A percentile compares a stretch with the other conserved stretches of the same genome.
Evolutionary conservation across 2,888 invertebrate genomes (phyloP).

Genomic region (Bruchidius siliquastri): DNA sequence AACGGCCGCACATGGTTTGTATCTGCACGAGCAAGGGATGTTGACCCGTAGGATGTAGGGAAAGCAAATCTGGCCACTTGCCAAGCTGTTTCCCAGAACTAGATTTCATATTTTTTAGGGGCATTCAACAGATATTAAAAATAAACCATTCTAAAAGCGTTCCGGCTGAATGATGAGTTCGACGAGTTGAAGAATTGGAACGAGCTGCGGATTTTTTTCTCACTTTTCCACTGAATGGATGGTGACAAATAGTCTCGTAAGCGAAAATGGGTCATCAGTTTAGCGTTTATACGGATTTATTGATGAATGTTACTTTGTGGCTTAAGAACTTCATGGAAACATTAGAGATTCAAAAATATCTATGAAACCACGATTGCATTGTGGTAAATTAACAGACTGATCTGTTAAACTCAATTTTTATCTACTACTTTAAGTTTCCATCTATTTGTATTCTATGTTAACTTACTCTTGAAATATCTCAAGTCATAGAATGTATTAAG

Average conservation of each 20-base stretch:
- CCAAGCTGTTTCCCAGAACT: background rate
- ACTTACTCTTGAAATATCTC: no score
- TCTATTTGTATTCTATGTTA: no score
- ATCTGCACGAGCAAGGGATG: background rate
- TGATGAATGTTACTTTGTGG: no score
- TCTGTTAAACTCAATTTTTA: no score
- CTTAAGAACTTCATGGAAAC: no score
- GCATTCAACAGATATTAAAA: background rate
- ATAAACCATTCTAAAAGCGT: background rate
- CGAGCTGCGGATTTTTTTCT: background rate
- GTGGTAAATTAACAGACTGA: no score
- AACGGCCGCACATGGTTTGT: background rate
- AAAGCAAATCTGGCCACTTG: background rate
- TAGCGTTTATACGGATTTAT: no score
- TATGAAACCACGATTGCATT: no score
- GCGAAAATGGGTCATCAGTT: background rate
- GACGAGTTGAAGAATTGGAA: background rate
- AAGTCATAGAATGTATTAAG: no score
- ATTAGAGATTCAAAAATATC: no score
- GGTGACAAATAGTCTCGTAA: background rate
- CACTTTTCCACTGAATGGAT: background rate
- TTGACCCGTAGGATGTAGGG: background rate
- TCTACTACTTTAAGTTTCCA: no score
- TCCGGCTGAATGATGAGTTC: background rate
- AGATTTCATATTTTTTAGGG: background rate